A percentile compares a stretch with the other conserved stretches of the same genome.
phyloP scores from a whole-genome alignment of 2,113 vertebrate species.

The Microcebus murinus region DNA sequence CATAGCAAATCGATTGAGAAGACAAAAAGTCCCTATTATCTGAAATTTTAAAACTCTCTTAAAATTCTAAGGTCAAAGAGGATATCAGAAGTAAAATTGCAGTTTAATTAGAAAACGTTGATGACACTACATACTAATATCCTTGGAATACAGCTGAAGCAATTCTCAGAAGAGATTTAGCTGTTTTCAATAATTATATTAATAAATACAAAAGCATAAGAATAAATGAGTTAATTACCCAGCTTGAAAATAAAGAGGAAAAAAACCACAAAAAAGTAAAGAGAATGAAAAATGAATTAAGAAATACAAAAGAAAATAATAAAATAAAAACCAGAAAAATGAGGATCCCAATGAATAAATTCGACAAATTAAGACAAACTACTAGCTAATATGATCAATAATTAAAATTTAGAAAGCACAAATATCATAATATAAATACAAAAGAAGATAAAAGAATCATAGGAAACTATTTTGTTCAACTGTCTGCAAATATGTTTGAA shows the following conservation, averaged over 20 bases:
- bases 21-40: neutral
- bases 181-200: neutral
- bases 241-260: neutral
- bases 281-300: neutral
- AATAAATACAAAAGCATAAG: neutral
- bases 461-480: neutral
- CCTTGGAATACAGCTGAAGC: neutral
- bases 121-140: neutral
- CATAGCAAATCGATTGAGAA: neutral
- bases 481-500: slow-evolving; percentile 26
- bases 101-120: neutral
- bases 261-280: neutral
- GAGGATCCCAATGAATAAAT: neutral
- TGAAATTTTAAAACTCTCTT: neutral
- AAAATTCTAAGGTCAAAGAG: neutral
- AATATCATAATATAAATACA: neutral
- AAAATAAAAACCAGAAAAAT: slow-evolving; percentile 4
- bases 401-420: neutral
- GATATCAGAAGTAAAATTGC: slow-evolving; percentile 6
- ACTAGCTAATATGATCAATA: neutral
- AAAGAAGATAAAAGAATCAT: neutral
- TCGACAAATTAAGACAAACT: neutral
- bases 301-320: slow-evolving; percentile 24
- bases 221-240: neutral
- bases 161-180: neutral